Conservation (phyloP, 2,888 invertebrate genomes). For the Parochlus steinenii region DNA sequence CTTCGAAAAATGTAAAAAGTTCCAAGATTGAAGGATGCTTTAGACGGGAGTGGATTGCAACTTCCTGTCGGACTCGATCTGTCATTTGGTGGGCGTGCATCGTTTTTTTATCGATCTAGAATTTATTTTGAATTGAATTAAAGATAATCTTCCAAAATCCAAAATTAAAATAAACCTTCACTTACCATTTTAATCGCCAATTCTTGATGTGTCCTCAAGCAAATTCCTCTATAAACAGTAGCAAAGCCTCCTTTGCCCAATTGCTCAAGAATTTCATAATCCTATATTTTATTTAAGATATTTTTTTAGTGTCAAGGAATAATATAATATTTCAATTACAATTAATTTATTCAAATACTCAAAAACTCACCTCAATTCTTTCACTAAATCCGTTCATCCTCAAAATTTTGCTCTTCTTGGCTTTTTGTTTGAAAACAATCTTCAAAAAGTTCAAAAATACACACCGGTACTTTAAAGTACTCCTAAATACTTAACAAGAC, state of each 20-base stretch:
- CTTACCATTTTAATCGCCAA: conserved; percentile 89
- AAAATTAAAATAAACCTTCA: no score
- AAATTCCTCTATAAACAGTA: conserved; percentile 76
- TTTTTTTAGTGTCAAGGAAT: no score
- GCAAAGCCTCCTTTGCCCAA: conserved; percentile 93
- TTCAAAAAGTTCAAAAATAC: no score
- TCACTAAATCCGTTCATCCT: no score
- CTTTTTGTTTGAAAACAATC: no score
- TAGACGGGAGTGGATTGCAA: conserved; percentile 76
- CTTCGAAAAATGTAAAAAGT: conserved; percentile 83
- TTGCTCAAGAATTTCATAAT: conserved; percentile 73
- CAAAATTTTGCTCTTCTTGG: no score
- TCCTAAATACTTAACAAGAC: no score
- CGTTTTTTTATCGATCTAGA: conserved; percentile 73
- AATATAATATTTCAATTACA: no score
- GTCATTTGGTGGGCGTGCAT: conserved; percentile 79
- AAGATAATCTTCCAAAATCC: conserved; percentile 1
- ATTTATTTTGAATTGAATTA: conserved; percentile 12
- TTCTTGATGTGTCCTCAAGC: conserved; percentile 55
- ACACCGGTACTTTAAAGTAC: no score
- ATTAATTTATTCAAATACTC: no score
- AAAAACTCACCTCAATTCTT: no score
- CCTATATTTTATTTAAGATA: conserved; percentile 39
- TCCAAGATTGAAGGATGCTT: conserved; percentile 85
- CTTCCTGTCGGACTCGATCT: conserved; percentile 77